These are phyloP conservation scores for Pristionchus pacificus DNA, from an alignment of 1,140 invertebrate species.

Conservation along the genomic window DNA sequence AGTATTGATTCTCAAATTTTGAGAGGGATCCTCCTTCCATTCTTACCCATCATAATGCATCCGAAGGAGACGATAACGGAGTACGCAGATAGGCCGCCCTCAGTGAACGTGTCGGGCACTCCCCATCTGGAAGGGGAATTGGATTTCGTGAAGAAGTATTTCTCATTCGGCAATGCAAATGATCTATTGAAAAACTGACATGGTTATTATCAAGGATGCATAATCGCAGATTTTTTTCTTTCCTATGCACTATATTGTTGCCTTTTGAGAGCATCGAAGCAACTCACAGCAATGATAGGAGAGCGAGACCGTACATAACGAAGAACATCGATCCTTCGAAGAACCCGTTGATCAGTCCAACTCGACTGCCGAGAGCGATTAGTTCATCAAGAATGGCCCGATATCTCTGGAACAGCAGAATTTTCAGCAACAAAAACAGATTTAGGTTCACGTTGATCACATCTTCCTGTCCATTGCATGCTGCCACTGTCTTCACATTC, in stretches of 20 bases:
- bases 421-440: no score
- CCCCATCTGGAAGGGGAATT: not conserved
- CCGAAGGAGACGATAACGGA: not conserved
- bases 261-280: no score
- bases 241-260: no score
- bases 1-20: no score
- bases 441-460: conserved; percentile 54
- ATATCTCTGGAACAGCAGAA: conserved; percentile 45
- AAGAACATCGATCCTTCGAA: conserved; percentile 35
- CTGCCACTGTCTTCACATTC: conserved; percentile 72
- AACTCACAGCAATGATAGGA: not conserved
- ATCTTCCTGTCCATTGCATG: conserved; percentile 72
- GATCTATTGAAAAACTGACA: not conserved
- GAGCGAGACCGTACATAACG: conserved; percentile 23
- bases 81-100: not conserved
- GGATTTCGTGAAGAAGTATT: no score
- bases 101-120: not conserved
- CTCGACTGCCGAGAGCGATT: conserved; percentile 13
- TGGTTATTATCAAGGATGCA: not conserved
- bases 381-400: conserved; percentile 1
- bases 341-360: conserved; percentile 28
- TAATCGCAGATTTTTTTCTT: no score
- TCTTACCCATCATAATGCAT: not conserved
- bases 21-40: no score
- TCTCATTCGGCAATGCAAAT: no score